These are phyloP conservation scores for Neoscelio sp. DNA, from an alignment of 2,888 invertebrate species.

Conservation along the genomic window DNA sequence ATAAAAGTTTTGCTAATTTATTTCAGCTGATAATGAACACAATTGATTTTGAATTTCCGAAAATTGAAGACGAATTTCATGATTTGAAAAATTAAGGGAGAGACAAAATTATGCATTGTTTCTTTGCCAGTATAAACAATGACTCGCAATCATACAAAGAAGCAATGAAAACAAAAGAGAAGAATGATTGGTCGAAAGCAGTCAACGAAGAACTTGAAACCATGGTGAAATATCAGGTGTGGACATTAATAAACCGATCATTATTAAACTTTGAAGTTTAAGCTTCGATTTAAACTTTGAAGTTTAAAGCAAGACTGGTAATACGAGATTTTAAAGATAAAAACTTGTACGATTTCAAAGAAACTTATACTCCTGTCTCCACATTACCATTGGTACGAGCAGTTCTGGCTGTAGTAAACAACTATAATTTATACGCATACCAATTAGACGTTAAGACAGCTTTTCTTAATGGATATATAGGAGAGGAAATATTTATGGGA, in stretches of 20 bases:
- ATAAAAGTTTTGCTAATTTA: not conserved
- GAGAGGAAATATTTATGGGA: conserved; percentile 30
- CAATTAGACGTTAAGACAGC: conserved; percentile 36
- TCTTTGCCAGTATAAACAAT: conserved; percentile 27
- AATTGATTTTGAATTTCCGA: not conserved
- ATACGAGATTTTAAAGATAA: conserved; percentile 46
- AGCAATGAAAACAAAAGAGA: conserved; percentile 45
- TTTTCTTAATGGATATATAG: conserved; percentile 9
- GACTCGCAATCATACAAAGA: conserved; percentile 38
- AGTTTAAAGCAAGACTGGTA: conserved; percentile 47
- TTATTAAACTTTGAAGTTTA: not conserved
- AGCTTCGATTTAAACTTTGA: too few relatives aligned
- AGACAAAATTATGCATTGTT: conserved; percentile 14
- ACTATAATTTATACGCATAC: conserved; percentile 3
- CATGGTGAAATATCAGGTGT: conserved; percentile 43
- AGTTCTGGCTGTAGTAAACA: conserved; percentile 27
- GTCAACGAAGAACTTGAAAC: conserved; percentile 36
- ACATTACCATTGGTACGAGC: conserved; percentile 42
- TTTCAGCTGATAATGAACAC: not conserved
- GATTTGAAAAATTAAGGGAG: not conserved
- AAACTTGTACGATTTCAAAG: conserved; percentile 27
- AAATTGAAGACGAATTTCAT: not conserved
- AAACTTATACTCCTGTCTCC: conserved; percentile 43
- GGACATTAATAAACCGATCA: conserved; percentile 18
- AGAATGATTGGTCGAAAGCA: conserved; percentile 43